A percentile compares a stretch with the other conserved stretches of the same genome.
Conservation (phyloP, 1,140 invertebrate genomes). For the Nebria ingens region DNA sequence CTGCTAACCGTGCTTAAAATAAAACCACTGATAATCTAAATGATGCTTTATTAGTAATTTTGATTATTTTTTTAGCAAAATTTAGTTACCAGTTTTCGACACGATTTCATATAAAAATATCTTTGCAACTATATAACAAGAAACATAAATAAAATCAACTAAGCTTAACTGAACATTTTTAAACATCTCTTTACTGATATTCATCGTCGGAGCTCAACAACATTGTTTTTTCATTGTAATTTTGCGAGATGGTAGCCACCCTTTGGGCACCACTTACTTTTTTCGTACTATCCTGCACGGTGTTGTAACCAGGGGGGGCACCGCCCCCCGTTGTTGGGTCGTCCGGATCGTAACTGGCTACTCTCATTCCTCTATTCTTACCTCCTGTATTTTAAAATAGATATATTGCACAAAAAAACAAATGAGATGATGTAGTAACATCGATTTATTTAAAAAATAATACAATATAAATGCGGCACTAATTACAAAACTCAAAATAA, state of each 20-base stretch:
- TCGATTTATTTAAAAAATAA: no score
- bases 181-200: slow-evolving; percentile 58
- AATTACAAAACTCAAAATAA: no score
- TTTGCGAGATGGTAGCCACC: slow-evolving; percentile 64
- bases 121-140: slow-evolving; percentile 2
- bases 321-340: slow-evolving; percentile 39
- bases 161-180: slow-evolving; percentile 14
- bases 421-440: no score
- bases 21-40: no score
- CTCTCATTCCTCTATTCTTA: slow-evolving; percentile 51
- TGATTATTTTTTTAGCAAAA: no score
- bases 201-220: slow-evolving; percentile 94
- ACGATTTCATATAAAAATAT: slow-evolving; percentile 7
- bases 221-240: slow-evolving; percentile 94
- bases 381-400: slow-evolving; percentile 35
- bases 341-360: slow-evolving; percentile 56
- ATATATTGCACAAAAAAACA: no score
- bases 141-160: not conserved
- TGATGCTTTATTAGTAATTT: no score
- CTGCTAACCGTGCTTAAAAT: no score
- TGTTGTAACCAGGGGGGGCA: slow-evolving; percentile 25
- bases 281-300: slow-evolving; percentile 35
- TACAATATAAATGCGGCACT: no score
- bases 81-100: no score
- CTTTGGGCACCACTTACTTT: slow-evolving; percentile 50